Evolutionary conservation across 2,888 invertebrate genomes (phyloP), one percentile per base, ranked within the genome.

Genomic region (Zaprionus obscuricornis): DNA sequence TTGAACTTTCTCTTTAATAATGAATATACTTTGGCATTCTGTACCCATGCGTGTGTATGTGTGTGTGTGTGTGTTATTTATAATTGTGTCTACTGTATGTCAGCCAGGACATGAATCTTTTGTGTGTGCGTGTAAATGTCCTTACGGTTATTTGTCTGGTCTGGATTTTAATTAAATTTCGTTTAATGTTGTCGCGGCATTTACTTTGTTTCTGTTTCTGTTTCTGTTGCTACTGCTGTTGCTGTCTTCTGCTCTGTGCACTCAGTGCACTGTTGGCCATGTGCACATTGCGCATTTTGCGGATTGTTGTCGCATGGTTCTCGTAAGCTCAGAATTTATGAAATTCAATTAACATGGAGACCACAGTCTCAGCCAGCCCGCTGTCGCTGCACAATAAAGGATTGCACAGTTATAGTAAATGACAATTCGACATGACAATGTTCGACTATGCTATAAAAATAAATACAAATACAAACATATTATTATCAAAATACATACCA

Each of bases 241-340:
- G 20, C 10, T 29, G 43, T n/a, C n/a, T n/a, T n/a, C 22, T 29
- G 14, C 31, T 7, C 10, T 29, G 29, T 29, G 66, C n/a, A n/a
- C n/a, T n/a, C n/a, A n/a, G n/a, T n/a, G n/a, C n/a, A n/a, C n/a
- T n/a, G n/a, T n/a, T n/a, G n/a, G n/a, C 50, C 59, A 60, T 64
- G 46, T 36, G 34, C 39, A 46, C 66, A 77, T 84, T 85, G 88
- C 73, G 86, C 87, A 78, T 86, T 87, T 68, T 87, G 87, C 46
- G 82, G 83, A 63, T 78, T 79, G 62, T 88, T 87, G 91, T 98
- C 98, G 71, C 98, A n/a, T n/a, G 92, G 90, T 97, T 97, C 91
- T 98, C 98, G 88, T 98, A 97, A 0, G 96, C 96, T 97, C 97
- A 97, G 92, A 98, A 98, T 42, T 98, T 97, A 90, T 98, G 97